Percentiles rank a stretch among this genome's conserved stretches.
Evolutionary conservation across 1,140 invertebrate species (phyloP).

Genomic region (Bilobella aurantiaca): DNA sequence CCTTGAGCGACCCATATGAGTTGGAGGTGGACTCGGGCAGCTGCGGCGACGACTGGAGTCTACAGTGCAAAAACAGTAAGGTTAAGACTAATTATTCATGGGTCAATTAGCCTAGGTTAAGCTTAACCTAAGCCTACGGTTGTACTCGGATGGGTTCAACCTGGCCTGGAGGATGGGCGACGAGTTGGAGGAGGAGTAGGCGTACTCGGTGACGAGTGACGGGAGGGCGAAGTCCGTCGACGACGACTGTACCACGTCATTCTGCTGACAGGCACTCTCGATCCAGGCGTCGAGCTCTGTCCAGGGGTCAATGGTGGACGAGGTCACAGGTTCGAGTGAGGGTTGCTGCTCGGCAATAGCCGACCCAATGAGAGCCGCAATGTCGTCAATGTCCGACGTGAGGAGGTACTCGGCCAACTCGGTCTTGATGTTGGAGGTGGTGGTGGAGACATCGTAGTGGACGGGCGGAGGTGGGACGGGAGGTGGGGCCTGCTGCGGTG

Average conservation of each 20-base stretch:
- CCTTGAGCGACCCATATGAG: conserved; percentile 26
- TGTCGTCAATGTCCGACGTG: conserved; percentile 64
- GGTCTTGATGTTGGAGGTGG: conserved; percentile 37
- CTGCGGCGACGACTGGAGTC: conserved; percentile 24
- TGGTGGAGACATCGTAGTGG: conserved; percentile 35
- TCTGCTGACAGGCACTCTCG: conserved; percentile 55
- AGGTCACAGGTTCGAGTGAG: conserved; percentile 43
- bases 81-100: too few relatives aligned
- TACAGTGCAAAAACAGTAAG: conserved; percentile 3
- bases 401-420: conserved; percentile 38
- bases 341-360: conserved; percentile 80
- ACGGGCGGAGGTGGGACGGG: conserved; percentile 33
- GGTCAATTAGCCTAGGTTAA: too few relatives aligned
- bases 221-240: conserved; percentile 13
- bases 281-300: conserved; percentile 63
- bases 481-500: conserved; percentile 21
- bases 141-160: too few relatives aligned
- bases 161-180: conserved; percentile 22
- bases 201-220: neutral
- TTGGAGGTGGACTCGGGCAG: conserved; percentile 34
- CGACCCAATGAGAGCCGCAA: conserved; percentile 74
- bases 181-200: neutral
- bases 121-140: too few relatives aligned
- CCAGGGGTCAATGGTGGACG: conserved; percentile 36
- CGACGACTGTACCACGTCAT: conserved; percentile 12